These are phyloP conservation scores for Bos javanicus DNA, from an alignment of 2,113 vertebrate species.

Conservation along the genomic window DNA sequence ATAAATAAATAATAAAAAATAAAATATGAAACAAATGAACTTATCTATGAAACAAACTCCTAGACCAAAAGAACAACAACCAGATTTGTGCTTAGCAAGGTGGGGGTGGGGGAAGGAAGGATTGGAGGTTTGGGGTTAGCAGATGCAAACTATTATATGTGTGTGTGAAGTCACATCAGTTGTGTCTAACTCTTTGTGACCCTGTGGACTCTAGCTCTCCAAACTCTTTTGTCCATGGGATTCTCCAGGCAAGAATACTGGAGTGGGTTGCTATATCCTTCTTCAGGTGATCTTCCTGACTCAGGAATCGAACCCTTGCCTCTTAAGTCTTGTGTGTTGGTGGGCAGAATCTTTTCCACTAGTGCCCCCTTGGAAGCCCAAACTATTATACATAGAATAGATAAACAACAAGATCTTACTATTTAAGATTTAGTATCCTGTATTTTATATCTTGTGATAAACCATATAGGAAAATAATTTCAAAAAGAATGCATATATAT, in stretches of 20 bases:
- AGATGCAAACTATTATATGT: neutral
- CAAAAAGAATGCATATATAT: neutral
- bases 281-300: neutral
- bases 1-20: no score
- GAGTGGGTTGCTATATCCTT: neutral
- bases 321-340: no score
- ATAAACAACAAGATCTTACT: neutral
- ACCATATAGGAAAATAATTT: neutral
- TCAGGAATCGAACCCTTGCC: neutral
- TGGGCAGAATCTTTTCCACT: no score
- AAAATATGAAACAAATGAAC: neutral
- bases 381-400: neutral
- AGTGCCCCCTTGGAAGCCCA: no score
- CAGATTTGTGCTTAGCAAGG: neutral
- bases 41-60: neutral
- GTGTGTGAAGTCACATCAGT: neutral
- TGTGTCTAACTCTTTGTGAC: neutral
- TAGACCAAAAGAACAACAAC: neutral
- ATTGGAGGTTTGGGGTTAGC: neutral
- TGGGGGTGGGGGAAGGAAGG: fast-evolving
- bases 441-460: neutral
- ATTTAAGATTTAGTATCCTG: neutral
- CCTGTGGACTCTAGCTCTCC: neutral
- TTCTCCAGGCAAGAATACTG: neutral
- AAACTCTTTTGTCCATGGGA: neutral